Base-by-base conservation (phyloP, 2,888 invertebrate genomes). In the Ligdia adustata region DNA sequence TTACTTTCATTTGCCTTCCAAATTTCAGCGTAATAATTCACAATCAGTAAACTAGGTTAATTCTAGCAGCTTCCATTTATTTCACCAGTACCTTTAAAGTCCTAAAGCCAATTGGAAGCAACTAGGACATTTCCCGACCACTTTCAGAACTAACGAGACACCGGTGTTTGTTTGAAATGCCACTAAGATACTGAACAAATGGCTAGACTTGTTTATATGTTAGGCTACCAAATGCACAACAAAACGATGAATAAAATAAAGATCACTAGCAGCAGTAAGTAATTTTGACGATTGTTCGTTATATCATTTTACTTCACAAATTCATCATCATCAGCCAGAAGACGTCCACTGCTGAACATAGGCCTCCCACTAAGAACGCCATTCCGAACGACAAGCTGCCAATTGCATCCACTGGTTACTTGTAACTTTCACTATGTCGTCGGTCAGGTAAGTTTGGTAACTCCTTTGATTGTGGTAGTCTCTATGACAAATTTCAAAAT, bases 121-220 rank as follows among this genome's bases (percentile, higher is more conserved):
- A 20, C 7, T n/a, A 12, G 20, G 52, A 55, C 42, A 46, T 43
- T 41, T 32, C 16, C 46, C 46, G 39, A 55, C 63, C 54, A 55
- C 45, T 48, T 56, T 54, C 39, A 64, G 39, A 55, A 50, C 48
- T 54, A 58, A 54, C 55, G 44, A 50, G 51, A 55, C 39, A 41
- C 49, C 56, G 39, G 51, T 52, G 48, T 62, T 68, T 51, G 48
- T 57, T 35, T 39, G 39, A 38, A 41, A 42, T 60, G 57, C 59
- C 49, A 48, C 56, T 54, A 44, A 44, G 50, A 53, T 37, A 37
- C 48, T 39, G 39, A 48, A 55, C 52, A 44, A 41, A n/a, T 13
- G 11, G 32, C 20, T 50, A 46, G 32, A 43, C 29, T 34, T 29
- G 35, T 31, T 39, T 43, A 37, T 64, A 33, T 26, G 26, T 22